Percentiles rank a stretch among this genome's conserved stretches.
Conservation (phyloP, 1,140 invertebrate genomes). For the Steinernema feltiae region DNA sequence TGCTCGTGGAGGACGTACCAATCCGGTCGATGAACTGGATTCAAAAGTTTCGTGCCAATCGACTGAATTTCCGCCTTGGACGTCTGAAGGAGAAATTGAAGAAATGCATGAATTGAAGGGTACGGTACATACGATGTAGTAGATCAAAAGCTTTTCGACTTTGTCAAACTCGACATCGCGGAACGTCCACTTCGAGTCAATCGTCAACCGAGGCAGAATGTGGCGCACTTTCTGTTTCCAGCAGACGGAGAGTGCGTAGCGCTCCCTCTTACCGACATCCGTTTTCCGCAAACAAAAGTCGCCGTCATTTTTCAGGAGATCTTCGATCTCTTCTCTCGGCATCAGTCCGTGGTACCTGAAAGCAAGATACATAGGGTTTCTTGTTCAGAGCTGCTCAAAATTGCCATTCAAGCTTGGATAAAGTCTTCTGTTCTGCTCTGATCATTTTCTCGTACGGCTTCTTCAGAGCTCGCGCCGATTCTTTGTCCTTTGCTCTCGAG, state of each 20-base stretch:
- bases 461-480: no score
- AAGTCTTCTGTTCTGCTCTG: neutral
- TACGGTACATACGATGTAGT: conserved; percentile 20
- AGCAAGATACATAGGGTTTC: no score
- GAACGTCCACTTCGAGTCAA: neutral
- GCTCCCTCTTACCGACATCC: conserved; percentile 20
- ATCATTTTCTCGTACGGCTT: no score
- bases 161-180: conserved; percentile 10
- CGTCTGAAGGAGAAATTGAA: conserved; percentile 11
- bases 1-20: conserved; percentile 27
- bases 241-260: conserved; percentile 19
- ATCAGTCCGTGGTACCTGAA: conserved; percentile 30
- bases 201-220: conserved; percentile 25
- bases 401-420: conserved; percentile 1
- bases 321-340: conserved; percentile 40
- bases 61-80: conserved; percentile 21
- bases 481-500: no score
- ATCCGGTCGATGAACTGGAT: conserved; percentile 20
- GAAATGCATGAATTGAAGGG: no score
- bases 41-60: conserved; percentile 23
- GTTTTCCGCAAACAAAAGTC: conserved; percentile 39
- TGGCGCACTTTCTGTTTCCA: conserved; percentile 11
- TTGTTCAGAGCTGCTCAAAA: no score
- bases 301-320: conserved; percentile 34
- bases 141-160: conserved; percentile 19